These are phyloP conservation scores for Macrotus californicus DNA, from an alignment of 2,113 vertebrate genomes.

Conservation along the genomic window DNA sequence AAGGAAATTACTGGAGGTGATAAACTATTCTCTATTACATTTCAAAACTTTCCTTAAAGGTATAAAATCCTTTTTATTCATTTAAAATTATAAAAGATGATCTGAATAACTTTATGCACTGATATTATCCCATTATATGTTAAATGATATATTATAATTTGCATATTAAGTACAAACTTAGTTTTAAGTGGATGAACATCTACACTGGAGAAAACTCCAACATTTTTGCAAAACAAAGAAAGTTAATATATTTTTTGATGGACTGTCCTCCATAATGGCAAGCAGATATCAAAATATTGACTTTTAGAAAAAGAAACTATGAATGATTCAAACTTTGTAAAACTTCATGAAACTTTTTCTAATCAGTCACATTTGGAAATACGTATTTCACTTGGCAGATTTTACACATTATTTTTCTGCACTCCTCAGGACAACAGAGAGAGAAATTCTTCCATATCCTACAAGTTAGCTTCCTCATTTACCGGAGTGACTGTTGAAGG, in stretches of 20 bases:
- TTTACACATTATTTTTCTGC: background rate
- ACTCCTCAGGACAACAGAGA: background rate
- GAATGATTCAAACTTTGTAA: background rate
- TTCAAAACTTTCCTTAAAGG: background rate
- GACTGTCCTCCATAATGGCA: background rate
- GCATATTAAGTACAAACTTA: background rate
- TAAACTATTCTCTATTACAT: background rate
- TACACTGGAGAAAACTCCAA: background rate
- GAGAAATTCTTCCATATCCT: background rate
- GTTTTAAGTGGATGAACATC: background rate
- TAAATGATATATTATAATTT: background rate
- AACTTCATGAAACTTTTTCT: background rate
- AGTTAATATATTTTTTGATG: background rate
- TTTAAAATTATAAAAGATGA: background rate
- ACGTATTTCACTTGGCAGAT: background rate
- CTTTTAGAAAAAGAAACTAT: background rate
- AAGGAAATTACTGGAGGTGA: background rate
- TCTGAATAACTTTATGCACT: background rate
- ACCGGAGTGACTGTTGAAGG: background rate
- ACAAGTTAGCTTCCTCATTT: background rate
- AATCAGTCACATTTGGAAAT: conserved; percentile 4
- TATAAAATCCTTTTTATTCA: background rate
- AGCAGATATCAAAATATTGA: background rate
- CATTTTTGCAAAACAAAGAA: background rate
- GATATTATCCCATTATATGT: background rate